Percentiles rank a stretch among this genome's conserved stretches.
phyloP scores from a whole-genome alignment of 2,797 vertebrate genomes.

The Bradypus variegatus region DNA sequence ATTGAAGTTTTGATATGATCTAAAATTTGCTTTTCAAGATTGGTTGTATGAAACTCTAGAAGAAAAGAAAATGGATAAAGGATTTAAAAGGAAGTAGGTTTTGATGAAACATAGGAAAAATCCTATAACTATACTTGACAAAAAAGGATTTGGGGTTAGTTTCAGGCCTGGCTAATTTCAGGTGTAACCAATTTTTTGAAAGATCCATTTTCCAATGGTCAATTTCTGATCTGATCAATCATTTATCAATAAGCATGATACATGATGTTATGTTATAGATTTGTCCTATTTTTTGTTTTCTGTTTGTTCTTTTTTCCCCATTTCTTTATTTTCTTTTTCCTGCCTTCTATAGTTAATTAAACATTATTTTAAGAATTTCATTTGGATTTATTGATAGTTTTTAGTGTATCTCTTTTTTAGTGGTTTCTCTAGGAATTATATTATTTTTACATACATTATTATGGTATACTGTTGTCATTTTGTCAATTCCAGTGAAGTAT shows the following conservation, averaged over 20 bases:
- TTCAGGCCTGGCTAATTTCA: background rate
- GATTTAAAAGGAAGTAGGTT: background rate
- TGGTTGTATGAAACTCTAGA: background rate
- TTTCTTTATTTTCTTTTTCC: background rate
- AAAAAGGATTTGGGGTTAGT: background rate
- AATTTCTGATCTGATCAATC: slow-evolving; percentile 4
- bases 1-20: background rate
- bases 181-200: background rate
- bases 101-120: slow-evolving; percentile 16
- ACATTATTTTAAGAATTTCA: background rate
- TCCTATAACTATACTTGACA: background rate
- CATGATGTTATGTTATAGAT: background rate
- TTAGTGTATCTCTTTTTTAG: slow-evolving; percentile 1
- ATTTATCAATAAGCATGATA: background rate
- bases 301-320: background rate
- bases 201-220: background rate
- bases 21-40: background rate
- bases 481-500: background rate
- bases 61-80: background rate
- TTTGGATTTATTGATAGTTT: background rate
- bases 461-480: background rate
- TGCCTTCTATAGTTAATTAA: background rate
- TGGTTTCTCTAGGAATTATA: background rate
- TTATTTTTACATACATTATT: background rate
- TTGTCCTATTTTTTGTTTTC: background rate